phyloP scores from a whole-genome alignment of 2,888 invertebrate genomes.

The Drosophila mettleri region DNA sequence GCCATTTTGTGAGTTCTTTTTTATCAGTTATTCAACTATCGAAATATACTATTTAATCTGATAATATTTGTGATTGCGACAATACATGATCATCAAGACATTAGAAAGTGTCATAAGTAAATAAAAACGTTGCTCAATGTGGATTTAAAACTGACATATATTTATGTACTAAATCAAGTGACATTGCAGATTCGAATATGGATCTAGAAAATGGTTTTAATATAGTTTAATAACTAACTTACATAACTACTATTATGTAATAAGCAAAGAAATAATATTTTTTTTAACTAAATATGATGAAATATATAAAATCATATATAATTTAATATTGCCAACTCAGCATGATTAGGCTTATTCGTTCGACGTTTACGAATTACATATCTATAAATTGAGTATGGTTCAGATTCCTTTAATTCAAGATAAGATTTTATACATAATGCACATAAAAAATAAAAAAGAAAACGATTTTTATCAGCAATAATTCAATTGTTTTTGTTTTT shows the following conservation, averaged over 20 bases:
- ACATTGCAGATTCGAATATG: background rate
- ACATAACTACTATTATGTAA: slow-evolving; percentile 2
- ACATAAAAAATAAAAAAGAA: background rate
- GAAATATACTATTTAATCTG: slow-evolving; percentile 3
- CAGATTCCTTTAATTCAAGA: background rate
- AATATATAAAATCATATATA: slow-evolving; percentile 3
- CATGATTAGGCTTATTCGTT: slow-evolving; percentile 25
- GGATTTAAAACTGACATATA: background rate
- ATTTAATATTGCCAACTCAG: slow-evolving; percentile 19
- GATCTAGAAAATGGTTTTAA: background rate
- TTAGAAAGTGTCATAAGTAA: slow-evolving; percentile 4
- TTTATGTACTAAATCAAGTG: background rate
- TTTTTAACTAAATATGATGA: too few species aligned
- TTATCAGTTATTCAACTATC: slow-evolving; percentile 1
- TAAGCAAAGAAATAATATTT: background rate
- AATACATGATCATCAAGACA: background rate
- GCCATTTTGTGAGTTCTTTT: slow-evolving; percentile 42
- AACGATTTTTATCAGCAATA: slow-evolving; percentile 24
- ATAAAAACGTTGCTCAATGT: background rate
- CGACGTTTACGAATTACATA: slow-evolving; percentile 13
- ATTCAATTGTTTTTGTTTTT: background rate
- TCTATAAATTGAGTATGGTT: slow-evolving; percentile 4
- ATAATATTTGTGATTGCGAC: slow-evolving; percentile 8
- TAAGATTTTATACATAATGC: slow-evolving; percentile 7
- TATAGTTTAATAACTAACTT: background rate